Evolutionary conservation across 2,888 invertebrate species (phyloP).

Genomic region (Caenorhabditis imperialis): DNA sequence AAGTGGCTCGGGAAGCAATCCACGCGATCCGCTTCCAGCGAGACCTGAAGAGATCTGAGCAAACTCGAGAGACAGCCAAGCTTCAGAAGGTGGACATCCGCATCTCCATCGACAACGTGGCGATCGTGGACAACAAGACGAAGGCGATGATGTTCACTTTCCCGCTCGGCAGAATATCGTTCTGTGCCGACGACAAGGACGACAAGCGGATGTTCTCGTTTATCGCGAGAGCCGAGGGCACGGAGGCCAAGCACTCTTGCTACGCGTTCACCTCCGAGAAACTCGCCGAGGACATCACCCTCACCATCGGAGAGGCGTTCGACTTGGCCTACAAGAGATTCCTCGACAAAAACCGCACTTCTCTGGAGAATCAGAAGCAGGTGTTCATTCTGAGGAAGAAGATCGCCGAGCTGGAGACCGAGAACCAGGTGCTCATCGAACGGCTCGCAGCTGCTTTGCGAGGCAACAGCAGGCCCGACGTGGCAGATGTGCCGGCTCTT

Average conservation of each 20-base stretch:
- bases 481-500: conserved; percentile 82
- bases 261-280: conserved; percentile 98
- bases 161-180: conserved; percentile 95
- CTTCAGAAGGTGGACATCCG: conserved; percentile 88
- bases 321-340: conserved; percentile 89
- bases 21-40: conserved; percentile 84
- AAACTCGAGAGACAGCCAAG: conserved; percentile 90
- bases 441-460: conserved; percentile 22
- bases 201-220: conserved; percentile 97
- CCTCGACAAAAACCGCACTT: conserved; percentile 90
- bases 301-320: conserved; percentile 98
- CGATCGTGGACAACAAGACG: conserved; percentile 86
- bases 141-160: conserved; percentile 89
- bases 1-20: conserved; percentile 97
- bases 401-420: conserved; percentile 89
- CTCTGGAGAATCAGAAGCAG: conserved; percentile 88
- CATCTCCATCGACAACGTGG: conserved; percentile 96
- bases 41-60: conserved; percentile 85
- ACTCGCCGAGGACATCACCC: conserved; percentile 95
- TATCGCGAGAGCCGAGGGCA: conserved; percentile 85
- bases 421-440: conserved; percentile 83
- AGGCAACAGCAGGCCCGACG: conserved; percentile 3
- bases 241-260: conserved; percentile 85
- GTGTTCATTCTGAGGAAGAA: conserved; percentile 87
- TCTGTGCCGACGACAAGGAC: conserved; percentile 95